A percentile compares a stretch with the other conserved stretches of the same genome.
Conservation (phyloP, 53 echinoderm and acorn worm genomes). For the Hippasteria phrygiana region DNA sequence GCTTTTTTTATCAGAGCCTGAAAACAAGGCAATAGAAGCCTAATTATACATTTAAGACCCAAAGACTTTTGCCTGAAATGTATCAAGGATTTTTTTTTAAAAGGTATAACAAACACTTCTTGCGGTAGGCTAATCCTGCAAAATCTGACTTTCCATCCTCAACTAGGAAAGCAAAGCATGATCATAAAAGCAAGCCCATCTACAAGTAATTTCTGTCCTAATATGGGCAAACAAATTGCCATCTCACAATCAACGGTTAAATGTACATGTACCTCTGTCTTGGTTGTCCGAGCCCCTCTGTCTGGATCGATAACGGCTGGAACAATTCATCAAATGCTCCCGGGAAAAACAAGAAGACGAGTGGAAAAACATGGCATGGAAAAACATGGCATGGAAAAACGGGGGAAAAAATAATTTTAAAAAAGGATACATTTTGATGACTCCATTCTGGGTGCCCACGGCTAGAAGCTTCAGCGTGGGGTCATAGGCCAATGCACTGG, state of each 20-base stretch:
- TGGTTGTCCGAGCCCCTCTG: neutral
- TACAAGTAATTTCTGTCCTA: slow-evolving; percentile 47
- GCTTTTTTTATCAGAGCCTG: too few species aligned
- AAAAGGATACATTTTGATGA: slow-evolving; percentile 99
- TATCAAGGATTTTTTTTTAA: too few species aligned
- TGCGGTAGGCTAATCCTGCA: too few species aligned
- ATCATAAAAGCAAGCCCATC: too few species aligned
- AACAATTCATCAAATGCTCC: slow-evolving; percentile 29
- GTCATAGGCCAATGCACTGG: slow-evolving; percentile 91
- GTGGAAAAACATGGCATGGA: too few species aligned
- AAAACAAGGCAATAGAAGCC: too few species aligned
- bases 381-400: too few species aligned
- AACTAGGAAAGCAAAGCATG: too few species aligned
- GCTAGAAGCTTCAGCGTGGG: slow-evolving; percentile 91
- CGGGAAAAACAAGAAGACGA: neutral
- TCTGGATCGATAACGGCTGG: neutral
- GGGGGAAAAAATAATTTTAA: neutral
- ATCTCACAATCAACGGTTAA: neutral
- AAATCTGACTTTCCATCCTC: too few species aligned
- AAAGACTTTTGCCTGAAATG: too few species aligned
- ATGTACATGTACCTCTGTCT: slow-evolving; percentile 22
- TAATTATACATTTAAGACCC: too few species aligned
- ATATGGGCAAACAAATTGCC: slow-evolving; percentile 40
- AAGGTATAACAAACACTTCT: too few species aligned
- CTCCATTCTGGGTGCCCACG: slow-evolving; percentile 90